Percentiles rank a stretch among this genome's conserved stretches.
phyloP scores from a whole-genome alignment of 2,888 invertebrate species.

The Agelastica alni region DNA sequence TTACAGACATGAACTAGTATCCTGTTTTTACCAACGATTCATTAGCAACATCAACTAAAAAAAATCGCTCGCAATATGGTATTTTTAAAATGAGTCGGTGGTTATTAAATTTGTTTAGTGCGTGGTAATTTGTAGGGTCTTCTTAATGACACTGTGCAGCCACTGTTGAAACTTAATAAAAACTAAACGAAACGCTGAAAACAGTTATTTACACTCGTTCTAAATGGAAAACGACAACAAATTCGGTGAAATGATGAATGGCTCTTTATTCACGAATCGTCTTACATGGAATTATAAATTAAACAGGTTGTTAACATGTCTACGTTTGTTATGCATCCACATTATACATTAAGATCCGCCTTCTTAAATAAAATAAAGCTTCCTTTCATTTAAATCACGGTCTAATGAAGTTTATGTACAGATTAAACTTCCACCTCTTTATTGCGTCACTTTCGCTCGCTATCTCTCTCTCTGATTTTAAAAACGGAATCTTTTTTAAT shows the following conservation, averaged over 20 bases:
- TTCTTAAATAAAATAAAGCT: slow-evolving; percentile 42
- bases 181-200: too few relatives aligned
- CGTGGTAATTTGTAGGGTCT: too few relatives aligned
- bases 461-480: slow-evolving; percentile 31
- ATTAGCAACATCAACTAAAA: too few relatives aligned
- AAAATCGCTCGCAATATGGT: too few relatives aligned
- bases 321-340: slow-evolving; percentile 43
- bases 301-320: slow-evolving; percentile 47
- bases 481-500: slow-evolving; percentile 28
- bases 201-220: too few relatives aligned
- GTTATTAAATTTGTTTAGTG: too few relatives aligned
- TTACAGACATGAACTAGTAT: too few relatives aligned
- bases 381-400: slow-evolving; percentile 39
- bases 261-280: slow-evolving; percentile 26
- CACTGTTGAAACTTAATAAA: too few relatives aligned
- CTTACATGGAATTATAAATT: slow-evolving; percentile 43
- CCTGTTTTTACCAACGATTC: too few relatives aligned
- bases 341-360: slow-evolving; percentile 39
- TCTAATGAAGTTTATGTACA: slow-evolving; percentile 43
- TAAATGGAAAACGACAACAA: slow-evolving; percentile 9
- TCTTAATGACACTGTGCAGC: too few relatives aligned
- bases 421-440: slow-evolving; percentile 39
- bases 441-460: slow-evolving; percentile 29
- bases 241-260: slow-evolving; percentile 34
- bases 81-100: too few relatives aligned